phyloP scores from a whole-genome alignment of 2,797 vertebrate genomes.

The Clarias laeviceps region DNA sequence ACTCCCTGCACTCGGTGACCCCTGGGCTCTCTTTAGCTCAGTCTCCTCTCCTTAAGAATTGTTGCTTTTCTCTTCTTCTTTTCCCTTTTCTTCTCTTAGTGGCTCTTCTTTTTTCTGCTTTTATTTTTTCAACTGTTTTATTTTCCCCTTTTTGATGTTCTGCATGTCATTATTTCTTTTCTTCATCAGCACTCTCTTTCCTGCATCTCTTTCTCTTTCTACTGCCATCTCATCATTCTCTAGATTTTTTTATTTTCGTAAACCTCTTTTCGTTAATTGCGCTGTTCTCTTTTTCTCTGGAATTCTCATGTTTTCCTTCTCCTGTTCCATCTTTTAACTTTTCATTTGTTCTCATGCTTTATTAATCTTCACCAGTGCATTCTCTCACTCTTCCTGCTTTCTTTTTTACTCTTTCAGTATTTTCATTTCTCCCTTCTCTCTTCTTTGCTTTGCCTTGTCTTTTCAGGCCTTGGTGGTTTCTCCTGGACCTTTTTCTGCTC shows the following conservation, averaged over 20 bases:
- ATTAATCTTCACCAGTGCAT: background rate
- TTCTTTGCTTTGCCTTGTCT: background rate
- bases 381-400: background rate
- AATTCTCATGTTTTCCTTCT: too few species aligned
- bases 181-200: background rate
- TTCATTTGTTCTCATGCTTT: background rate
- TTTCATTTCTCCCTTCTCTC: background rate
- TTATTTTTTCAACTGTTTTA: background rate
- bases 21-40: background rate
- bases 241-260: too few species aligned
- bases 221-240: too few species aligned
- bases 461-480: background rate
- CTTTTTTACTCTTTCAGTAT: background rate
- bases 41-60: background rate
- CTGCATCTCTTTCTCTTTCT: background rate
- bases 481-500: background rate
- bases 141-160: background rate
- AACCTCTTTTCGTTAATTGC: too few species aligned
- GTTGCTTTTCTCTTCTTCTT: background rate
- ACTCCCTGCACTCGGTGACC: background rate
- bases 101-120: background rate
- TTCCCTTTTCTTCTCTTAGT: background rate
- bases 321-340: background rate
- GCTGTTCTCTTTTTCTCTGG: too few species aligned
- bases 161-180: too few species aligned